Evolutionary conservation across 2,113 vertebrate genomes (phyloP).

Genomic region (Notothenia coriiceps): DNA sequence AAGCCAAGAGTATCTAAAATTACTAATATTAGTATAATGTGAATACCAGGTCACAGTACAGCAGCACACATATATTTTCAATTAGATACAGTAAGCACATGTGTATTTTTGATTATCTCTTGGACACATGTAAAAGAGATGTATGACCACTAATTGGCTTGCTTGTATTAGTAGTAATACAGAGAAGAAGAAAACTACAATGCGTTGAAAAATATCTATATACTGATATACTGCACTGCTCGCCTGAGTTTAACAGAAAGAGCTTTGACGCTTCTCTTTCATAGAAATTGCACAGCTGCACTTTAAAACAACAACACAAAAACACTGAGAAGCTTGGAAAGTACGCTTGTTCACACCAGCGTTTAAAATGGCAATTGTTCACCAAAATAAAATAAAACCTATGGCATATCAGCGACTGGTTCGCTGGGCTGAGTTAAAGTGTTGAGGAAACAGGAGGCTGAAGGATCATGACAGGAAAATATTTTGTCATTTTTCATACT

Average conservation of each 20-base stretch:
- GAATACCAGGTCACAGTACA: conserved; percentile 14
- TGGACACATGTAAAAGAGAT: conserved; percentile 6
- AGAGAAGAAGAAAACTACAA: neutral
- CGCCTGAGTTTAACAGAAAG: neutral
- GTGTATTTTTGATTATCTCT: conserved; percentile 38
- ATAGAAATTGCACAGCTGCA: conserved; percentile 27
- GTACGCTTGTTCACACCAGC: neutral
- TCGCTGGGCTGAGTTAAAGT: neutral
- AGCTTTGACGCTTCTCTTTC: conserved; percentile 3
- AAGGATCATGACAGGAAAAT: too few species aligned
- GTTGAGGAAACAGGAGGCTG: too few species aligned
- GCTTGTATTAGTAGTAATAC: conserved; percentile 4
- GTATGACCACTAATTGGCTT: conserved; percentile 21
- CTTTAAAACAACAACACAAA: conserved; percentile 16
- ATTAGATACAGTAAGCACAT: conserved; percentile 44
- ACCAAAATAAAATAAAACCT: neutral
- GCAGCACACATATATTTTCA: conserved; percentile 59
- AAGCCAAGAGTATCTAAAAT: conserved; percentile 21
- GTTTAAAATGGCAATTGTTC: neutral
- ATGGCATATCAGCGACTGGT: neutral
- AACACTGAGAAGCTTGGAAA: conserved; percentile 9
- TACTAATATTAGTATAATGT: conserved; percentile 12
- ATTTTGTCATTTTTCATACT: too few species aligned
- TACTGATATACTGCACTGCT: neutral
- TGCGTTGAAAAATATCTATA: neutral